Evolutionary conservation across 2,113 vertebrate genomes (phyloP).

Genomic region (Progne subis): DNA sequence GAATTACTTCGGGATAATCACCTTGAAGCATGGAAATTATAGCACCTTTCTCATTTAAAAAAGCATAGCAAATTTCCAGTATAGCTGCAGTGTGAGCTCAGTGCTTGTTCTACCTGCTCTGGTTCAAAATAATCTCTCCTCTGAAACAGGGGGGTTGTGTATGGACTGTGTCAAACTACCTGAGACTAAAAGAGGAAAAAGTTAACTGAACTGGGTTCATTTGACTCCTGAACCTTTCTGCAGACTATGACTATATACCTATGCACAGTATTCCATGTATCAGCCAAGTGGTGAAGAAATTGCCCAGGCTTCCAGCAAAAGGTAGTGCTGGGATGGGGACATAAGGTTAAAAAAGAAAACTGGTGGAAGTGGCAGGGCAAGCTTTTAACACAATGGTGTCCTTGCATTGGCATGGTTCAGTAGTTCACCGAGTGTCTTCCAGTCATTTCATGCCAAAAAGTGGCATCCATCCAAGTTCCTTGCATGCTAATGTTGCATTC

Average conservation of each 20-base stretch:
- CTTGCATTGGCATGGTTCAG: background rate
- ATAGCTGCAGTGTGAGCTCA: background rate
- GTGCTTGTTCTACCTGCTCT: background rate
- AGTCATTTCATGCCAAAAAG: background rate
- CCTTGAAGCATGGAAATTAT: background rate
- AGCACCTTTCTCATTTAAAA: background rate
- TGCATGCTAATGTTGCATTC: background rate
- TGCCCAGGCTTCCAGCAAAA: background rate
- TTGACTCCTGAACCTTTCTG: background rate
- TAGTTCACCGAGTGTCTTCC: background rate
- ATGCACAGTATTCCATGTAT: background rate
- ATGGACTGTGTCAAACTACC: background rate
- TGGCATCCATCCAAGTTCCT: background rate
- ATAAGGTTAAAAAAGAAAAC: background rate
- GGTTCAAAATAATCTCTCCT: background rate
- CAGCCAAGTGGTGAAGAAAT: background rate
- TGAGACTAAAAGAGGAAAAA: background rate
- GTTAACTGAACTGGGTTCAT: background rate
- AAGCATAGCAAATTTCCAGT: background rate
- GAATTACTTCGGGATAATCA: conserved; percentile 46
- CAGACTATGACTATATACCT: background rate
- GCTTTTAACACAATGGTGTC: background rate
- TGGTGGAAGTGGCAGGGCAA: background rate
- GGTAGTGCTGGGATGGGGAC: background rate
- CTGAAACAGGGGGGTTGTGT: background rate